Base-by-base conservation (phyloP, 2,797 vertebrate species). In the Ara ararauna region DNA sequence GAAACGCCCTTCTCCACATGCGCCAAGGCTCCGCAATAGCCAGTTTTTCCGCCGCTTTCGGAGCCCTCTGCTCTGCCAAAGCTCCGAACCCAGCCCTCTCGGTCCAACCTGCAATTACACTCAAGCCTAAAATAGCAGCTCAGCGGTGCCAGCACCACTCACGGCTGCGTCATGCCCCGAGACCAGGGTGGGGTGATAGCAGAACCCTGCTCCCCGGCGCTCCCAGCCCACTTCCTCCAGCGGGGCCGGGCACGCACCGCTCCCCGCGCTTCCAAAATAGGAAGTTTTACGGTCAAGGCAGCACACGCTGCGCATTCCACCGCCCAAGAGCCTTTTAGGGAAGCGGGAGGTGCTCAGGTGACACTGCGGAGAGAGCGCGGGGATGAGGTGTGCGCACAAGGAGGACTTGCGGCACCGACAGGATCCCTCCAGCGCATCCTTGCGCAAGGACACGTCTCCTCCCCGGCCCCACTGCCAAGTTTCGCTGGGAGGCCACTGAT, bases 401-500 rank as follows among this genome's bases (percentile, higher is more conserved):
- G 38, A 89, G n/a, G 65, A 64, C 56, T 64, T 27, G 38, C 10
- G 11, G 70, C 34, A n/a, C 47, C 2, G 17, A 60, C n/a, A 56
- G 44, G 29, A 74, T 48, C 75, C 48, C 58, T 81, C 51, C 54
- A 75, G 91, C 22, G 3, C 36, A 47, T 53, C 26, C 2, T 88
- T 95, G 70, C 4, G 0, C 85, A 95, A 94, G 82, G 76, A 77
- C 6, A 1, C n/a, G 50, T 42, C 88, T 91, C 84, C 84, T 95
- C 56, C 51, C 5, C 45, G 45, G 42, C 47, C 79, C 74, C 81
- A 27, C 84, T 94, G 94, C 90, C 95, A 96, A 88, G 94, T 96
- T 96, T 96, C 93, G 6, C 92, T 86, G 88, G 51, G 85, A 96
- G 83, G 74, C 88, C 90, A 60, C 88, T 45, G 56, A 93, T 24